These are phyloP conservation scores for Olivierus martensii DNA, from an alignment of 1,140 invertebrate genomes.

Conservation along the genomic window DNA sequence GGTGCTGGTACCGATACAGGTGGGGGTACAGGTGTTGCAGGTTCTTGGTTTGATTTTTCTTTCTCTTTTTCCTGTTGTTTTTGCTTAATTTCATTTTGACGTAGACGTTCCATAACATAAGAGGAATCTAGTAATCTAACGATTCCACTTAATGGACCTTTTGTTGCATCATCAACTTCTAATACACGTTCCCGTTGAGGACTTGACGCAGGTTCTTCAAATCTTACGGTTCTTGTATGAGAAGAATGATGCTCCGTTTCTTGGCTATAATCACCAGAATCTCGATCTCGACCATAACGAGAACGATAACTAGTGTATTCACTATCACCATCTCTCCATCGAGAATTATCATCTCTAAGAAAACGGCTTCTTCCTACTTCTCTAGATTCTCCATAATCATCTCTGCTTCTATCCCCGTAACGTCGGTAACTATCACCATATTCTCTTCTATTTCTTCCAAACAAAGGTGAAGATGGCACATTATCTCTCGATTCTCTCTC, in stretches of 20 bases:
- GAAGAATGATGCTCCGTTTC: background rate
- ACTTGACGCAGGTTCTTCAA: background rate
- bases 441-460: background rate
- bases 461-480: background rate
- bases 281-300: background rate
- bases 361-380: background rate
- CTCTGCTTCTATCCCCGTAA: background rate
- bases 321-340: background rate
- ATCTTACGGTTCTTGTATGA: background rate
- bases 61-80: background rate
- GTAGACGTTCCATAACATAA: constrained; percentile 70
- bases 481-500: background rate
- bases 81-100: constrained; percentile 47
- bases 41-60: constrained; percentile 11
- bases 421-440: background rate
- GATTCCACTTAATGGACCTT: constrained; percentile 76
- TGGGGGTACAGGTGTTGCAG: constrained; percentile 47
- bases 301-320: background rate
- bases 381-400: background rate
- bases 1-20: constrained; percentile 45
- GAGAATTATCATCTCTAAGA: background rate
- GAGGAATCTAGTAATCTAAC: constrained; percentile 73
- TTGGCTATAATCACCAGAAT: background rate
- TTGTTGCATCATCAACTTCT: constrained; percentile 78
- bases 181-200: constrained; percentile 36